Percentiles rank a stretch among this genome's conserved stretches.
phyloP scores from a whole-genome alignment of 2,888 invertebrate genomes.

The Lypha dubia region DNA sequence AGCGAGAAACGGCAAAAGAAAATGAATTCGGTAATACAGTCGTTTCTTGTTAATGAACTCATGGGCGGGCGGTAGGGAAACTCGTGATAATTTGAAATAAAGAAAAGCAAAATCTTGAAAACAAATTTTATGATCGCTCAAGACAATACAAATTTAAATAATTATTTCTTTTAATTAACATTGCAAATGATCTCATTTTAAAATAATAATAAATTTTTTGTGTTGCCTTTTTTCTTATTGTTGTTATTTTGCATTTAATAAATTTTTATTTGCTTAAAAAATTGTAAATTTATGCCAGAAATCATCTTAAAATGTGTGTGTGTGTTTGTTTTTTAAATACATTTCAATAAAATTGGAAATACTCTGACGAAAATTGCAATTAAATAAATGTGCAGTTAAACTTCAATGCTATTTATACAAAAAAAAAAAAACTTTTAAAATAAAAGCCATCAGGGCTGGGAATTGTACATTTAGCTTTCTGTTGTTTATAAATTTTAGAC shows the following conservation, averaged over 20 bases:
- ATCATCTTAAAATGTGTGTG: neutral
- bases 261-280: neutral
- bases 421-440: neutral
- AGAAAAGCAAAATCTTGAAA: neutral
- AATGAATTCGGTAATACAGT: neutral
- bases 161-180: neutral
- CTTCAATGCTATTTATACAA: neutral
- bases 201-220: neutral
- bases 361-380: neutral
- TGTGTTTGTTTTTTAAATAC: neutral
- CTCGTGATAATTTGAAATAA: neutral
- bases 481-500: no score
- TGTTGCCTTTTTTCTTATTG: neutral
- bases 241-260: neutral
- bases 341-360: neutral
- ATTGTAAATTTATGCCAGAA: neutral
- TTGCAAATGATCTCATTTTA: neutral
- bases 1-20: neutral
- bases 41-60: neutral
- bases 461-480: no score
- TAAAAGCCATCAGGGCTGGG: neutral
- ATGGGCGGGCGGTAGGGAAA: constrained; percentile 1
- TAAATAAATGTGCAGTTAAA: neutral
- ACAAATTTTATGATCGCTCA: neutral
- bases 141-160: neutral